Evolutionary conservation across 2,797 vertebrate genomes (phyloP).

Genomic region (Erpetoichthys calabaricus): DNA sequence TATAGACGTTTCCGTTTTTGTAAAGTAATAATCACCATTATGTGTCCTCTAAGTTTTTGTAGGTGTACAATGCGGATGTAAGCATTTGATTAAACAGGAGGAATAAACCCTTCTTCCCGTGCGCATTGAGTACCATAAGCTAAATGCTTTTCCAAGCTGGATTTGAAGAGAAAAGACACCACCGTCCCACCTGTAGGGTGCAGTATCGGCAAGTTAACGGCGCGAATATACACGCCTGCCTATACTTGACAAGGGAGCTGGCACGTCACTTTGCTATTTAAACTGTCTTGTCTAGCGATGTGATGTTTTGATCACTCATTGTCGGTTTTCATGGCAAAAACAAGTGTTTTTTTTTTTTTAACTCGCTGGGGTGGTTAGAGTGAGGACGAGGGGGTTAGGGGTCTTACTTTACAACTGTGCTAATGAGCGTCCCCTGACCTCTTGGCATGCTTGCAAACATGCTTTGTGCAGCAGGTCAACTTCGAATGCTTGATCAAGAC

Average conservation of each 20-base stretch:
- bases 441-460: constrained; percentile 21
- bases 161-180: background rate
- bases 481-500: constrained; percentile 22
- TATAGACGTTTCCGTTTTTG: too few species aligned
- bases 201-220: constrained; percentile 27
- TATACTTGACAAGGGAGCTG: too few species aligned
- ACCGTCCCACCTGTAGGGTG: constrained; percentile 28
- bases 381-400: constrained; percentile 3
- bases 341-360: background rate
- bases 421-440: constrained; percentile 21
- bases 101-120: too few species aligned
- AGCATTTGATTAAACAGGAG: too few species aligned
- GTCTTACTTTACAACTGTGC: constrained; percentile 12
- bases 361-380: background rate
- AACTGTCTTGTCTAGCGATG: background rate
- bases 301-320: constrained; percentile 3
- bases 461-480: constrained; percentile 28
- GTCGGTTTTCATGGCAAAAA: constrained; percentile 6
- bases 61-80: too few species aligned
- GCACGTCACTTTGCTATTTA: too few species aligned
- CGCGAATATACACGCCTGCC: background rate
- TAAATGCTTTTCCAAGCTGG: too few species aligned
- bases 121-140: too few species aligned
- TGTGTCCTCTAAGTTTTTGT: too few species aligned
- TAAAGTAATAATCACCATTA: too few species aligned